Percentiles rank a stretch among this genome's conserved stretches.
These are phyloP conservation scores for Acanthosoma haemorrhoidale DNA, from an alignment of 2,888 invertebrate species.

Conservation along the genomic window DNA sequence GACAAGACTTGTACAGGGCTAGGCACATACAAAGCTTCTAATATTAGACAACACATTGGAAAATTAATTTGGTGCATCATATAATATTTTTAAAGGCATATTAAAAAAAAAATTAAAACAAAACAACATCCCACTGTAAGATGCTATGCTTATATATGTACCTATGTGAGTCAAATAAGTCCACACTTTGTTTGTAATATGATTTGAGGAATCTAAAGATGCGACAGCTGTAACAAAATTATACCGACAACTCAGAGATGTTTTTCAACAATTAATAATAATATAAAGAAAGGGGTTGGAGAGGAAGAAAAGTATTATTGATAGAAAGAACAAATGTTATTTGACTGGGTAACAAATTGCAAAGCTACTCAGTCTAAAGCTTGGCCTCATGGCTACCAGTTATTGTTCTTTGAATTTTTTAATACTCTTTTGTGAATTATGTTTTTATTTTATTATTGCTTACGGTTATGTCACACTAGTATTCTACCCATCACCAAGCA, in stretches of 20 bases:
- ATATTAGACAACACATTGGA: conserved; percentile 20
- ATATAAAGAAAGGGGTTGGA: neutral
- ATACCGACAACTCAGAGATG: neutral
- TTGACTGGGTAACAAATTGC: too few relatives aligned
- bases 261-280: neutral
- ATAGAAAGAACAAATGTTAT: too few relatives aligned
- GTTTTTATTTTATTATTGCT: too few relatives aligned
- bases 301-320: too few relatives aligned
- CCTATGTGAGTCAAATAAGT: conserved; percentile 37
- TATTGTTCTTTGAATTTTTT: too few relatives aligned
- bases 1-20: conserved; percentile 3
- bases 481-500: too few relatives aligned
- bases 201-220: conserved; percentile 17
- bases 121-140: conserved; percentile 18
- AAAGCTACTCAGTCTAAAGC: too few relatives aligned
- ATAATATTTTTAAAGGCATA: conserved; percentile 18
- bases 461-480: too few relatives aligned
- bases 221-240: conserved; percentile 29
- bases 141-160: conserved; percentile 29
- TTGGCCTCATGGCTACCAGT: too few relatives aligned
- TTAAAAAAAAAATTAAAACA: conserved; percentile 21
- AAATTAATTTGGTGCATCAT: conserved; percentile 19
- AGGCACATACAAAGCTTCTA: conserved; percentile 13
- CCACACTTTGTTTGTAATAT: conserved; percentile 34
- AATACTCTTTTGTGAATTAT: too few relatives aligned